Percentiles rank a stretch among this genome's conserved stretches.
Conservation (phyloP, 1,140 invertebrate species). For the Bombus cullumanus region DNA sequence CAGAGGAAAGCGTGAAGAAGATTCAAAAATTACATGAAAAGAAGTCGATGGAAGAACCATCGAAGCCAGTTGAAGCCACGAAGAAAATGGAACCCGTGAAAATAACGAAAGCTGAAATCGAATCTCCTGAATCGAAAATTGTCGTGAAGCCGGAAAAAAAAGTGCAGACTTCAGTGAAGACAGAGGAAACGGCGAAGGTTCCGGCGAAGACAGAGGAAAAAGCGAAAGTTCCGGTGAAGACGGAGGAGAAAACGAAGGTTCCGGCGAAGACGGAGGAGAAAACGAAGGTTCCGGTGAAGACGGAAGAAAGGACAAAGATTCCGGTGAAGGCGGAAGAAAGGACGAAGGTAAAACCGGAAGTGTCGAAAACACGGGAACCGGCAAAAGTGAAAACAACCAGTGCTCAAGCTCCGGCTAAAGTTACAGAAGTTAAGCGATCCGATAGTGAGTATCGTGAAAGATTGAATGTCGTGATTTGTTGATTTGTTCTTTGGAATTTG, state of each 20-base stretch:
- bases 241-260: constrained; percentile 47
- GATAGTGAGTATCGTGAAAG: constrained; percentile 61
- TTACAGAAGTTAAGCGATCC: constrained; percentile 42
- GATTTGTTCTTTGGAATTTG: background rate
- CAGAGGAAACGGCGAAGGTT: background rate
- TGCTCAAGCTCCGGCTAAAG: constrained; percentile 31
- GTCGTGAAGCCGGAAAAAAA: background rate
- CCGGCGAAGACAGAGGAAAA: background rate
- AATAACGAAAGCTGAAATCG: constrained; percentile 5
- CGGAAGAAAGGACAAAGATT: background rate
- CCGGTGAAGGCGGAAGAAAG: constrained; percentile 52
- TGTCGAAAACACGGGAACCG: constrained; percentile 54
- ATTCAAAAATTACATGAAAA: background rate
- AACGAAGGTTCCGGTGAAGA: background rate
- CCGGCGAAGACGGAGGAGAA: constrained; percentile 52
- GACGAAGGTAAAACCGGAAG: constrained; percentile 55
- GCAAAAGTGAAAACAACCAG: constrained; percentile 51
- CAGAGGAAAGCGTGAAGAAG: constrained; percentile 64
- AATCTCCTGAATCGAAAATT: constrained; percentile 21
- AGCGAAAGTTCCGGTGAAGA: constrained; percentile 34
- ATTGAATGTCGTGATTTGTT: background rate
- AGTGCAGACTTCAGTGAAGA: too few species aligned
- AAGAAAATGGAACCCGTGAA: constrained; percentile 23
- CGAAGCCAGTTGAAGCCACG: constrained; percentile 26
- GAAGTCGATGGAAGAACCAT: background rate